Percentiles rank a stretch among this genome's conserved stretches.
phyloP scores from a whole-genome alignment of 1,140 invertebrate species.

The Wiebesia pumilae region DNA sequence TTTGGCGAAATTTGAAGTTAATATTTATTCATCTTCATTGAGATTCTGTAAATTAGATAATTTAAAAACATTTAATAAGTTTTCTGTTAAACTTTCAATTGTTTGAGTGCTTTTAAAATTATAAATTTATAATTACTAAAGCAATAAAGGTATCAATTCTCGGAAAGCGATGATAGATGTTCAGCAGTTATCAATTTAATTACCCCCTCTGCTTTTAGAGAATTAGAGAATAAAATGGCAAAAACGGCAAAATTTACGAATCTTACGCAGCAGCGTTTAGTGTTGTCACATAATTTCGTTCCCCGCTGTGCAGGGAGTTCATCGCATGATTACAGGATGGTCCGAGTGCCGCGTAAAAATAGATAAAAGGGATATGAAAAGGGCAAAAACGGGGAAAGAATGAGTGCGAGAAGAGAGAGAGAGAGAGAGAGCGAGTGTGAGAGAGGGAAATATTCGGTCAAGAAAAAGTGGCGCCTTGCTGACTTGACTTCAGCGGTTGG shows the following conservation, averaged over 20 bases:
- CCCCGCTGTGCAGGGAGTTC: background rate
- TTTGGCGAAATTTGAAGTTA: background rate
- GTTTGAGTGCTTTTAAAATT: too few species aligned
- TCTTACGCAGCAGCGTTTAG: background rate
- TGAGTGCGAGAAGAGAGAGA: background rate
- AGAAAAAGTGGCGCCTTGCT: conserved; percentile 41
- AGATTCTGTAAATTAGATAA: too few species aligned
- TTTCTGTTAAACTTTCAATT: too few species aligned
- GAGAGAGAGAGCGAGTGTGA: background rate
- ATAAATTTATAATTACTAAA: too few species aligned
- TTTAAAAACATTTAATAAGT: too few species aligned
- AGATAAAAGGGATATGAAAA: conserved; percentile 30
- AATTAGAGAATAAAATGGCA: background rate
- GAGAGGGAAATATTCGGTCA: background rate
- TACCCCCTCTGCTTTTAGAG: background rate
- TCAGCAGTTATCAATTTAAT: background rate
- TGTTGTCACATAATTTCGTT: conserved; percentile 36
- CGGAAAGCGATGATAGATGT: background rate
- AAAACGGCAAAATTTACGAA: background rate
- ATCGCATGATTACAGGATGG: conserved; percentile 15
- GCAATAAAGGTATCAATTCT: background rate
- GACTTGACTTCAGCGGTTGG: conserved; percentile 11
- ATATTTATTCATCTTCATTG: too few species aligned
- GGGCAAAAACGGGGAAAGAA: background rate
- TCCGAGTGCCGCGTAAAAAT: conserved; percentile 15